phyloP scores from a whole-genome alignment of 2,888 invertebrate species.

The Horisme vitalbata region DNA sequence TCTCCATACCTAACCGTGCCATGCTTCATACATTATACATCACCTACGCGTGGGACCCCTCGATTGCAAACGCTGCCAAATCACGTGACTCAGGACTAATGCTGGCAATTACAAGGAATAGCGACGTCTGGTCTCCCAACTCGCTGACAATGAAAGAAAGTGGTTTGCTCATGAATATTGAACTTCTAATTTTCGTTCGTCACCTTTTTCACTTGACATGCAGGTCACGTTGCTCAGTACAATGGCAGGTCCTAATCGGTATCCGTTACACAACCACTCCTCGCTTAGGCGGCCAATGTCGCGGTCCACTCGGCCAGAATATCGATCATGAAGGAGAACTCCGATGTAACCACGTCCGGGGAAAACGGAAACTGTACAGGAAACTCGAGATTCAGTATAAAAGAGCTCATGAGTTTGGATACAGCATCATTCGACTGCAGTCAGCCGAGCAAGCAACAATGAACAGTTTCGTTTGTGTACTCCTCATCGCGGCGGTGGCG shows the following conservation, averaged over 20 bases:
- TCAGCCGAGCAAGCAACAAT: constrained; percentile 60
- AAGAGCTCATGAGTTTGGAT: constrained; percentile 44
- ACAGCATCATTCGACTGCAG: constrained; percentile 70
- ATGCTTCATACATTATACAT: constrained; percentile 58
- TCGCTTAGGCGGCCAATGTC: constrained; percentile 76
- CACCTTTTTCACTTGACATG: constrained; percentile 41
- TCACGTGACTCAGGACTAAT: constrained; percentile 21
- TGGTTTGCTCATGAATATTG: constrained; percentile 73
- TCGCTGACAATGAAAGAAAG: constrained; percentile 25
- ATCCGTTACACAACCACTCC: constrained; percentile 67
- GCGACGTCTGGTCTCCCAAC: constrained; percentile 23
- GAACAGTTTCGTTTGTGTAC: constrained; percentile 61
- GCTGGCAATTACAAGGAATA: constrained; percentile 25
- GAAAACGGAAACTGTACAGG: constrained; percentile 60
- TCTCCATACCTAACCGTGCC: constrained; percentile 48
- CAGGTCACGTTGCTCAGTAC: constrained; percentile 64
- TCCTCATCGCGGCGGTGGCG: constrained; percentile 58
- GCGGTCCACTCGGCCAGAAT: constrained; percentile 64
- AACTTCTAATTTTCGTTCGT: constrained; percentile 57
- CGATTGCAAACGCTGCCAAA: constrained; percentile 27
- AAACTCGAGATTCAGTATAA: constrained; percentile 60
- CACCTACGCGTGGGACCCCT: constrained; percentile 32
- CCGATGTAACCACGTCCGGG: constrained; percentile 62
- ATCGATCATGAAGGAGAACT: constrained; percentile 64
- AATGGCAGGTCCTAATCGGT: constrained; percentile 76